Percentiles rank a stretch among this genome's conserved stretches.
These are phyloP conservation scores for Hormaphis cornu DNA, from an alignment of 1,140 invertebrate genomes.

Conservation along the genomic window DNA sequence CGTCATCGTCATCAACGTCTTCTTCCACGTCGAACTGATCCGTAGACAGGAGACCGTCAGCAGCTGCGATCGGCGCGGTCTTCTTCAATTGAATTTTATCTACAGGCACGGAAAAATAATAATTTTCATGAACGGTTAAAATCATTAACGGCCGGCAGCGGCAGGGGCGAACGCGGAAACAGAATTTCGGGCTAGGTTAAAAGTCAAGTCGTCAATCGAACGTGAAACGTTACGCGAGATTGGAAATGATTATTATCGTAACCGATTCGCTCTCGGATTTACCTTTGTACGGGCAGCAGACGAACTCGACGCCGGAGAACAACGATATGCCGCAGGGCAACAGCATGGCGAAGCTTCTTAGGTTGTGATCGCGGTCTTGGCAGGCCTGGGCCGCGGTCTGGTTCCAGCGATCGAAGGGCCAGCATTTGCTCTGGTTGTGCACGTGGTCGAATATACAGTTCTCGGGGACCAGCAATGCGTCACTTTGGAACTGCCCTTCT, in stretches of 20 bases:
- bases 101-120: too few species aligned
- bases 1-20: constrained; percentile 40
- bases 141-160: too few species aligned
- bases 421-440: constrained; percentile 91
- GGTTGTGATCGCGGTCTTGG: constrained; percentile 69
- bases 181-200: too few species aligned
- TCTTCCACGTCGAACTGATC: constrained; percentile 41
- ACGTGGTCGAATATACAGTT: constrained; percentile 98
- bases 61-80: constrained; percentile 33
- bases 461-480: constrained; percentile 95
- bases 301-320: constrained; percentile 97
- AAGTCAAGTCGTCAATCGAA: too few species aligned
- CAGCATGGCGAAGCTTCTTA: constrained; percentile 93
- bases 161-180: too few species aligned
- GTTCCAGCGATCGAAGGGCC: constrained; percentile 87
- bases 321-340: constrained; percentile 92
- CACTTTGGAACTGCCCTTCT: constrained; percentile 98
- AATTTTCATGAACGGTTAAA: too few species aligned
- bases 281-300: constrained; percentile 94
- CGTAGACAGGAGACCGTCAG: constrained; percentile 36
- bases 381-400: constrained; percentile 84
- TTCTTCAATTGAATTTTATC: constrained; percentile 40
- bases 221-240: too few species aligned
- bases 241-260: too few species aligned
- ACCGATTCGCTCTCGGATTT: too few species aligned